Base-by-base conservation (phyloP, 2,888 invertebrate genomes). In the Cephus rjabovi region DNA sequence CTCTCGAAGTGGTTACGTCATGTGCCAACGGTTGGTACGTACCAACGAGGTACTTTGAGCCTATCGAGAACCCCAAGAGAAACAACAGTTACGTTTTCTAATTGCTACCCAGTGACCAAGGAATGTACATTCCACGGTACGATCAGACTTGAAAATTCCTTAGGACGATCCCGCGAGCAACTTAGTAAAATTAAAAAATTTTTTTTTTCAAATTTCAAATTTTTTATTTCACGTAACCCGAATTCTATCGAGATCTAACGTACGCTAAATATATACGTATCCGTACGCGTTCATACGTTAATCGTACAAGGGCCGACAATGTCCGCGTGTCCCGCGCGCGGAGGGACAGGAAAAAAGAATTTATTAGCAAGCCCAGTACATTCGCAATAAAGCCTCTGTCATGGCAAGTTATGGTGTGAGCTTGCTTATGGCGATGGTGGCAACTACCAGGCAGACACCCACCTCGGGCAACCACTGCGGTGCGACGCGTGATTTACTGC, bases 341-440 rank as follows among this genome's bases (percentile, higher is more conserved):
- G 69, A 76, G 70, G 33, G 35, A 34, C 31, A 34, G 31, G 6
- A 34, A 70, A 74, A 70, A 87, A 88, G 87, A 89, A 90, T 90
- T 91, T 90, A 90, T 91, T 89, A 90, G 87, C 87, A 84, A 84
- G 81, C 76, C 80, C 83, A 84, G 87, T 87, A 87, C 86, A 89
- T 86, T 89, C 86, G 90, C 90, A 89, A 91, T 91, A 91, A 91
- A 91, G 87, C 89, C 83, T 86, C 86, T 88, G 87, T 88, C 89
- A 87, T 83, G 85, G 80, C 85, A 85, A 88, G 86, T 86, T 86
- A 86, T 84, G 85, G 86, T 83, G 86, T 86, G 86, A 87, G 89
- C 87, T 86, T 86, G 89, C 88, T 88, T 89, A 89, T 86, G 86
- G 86, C 86, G 80, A 88, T 88, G 86, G 88, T 86, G 88, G 88